Evolutionary conservation across 2,888 invertebrate genomes (phyloP), one percentile per base, ranked within the genome.

Genomic region (Polydrusus pterygomalis): DNA sequence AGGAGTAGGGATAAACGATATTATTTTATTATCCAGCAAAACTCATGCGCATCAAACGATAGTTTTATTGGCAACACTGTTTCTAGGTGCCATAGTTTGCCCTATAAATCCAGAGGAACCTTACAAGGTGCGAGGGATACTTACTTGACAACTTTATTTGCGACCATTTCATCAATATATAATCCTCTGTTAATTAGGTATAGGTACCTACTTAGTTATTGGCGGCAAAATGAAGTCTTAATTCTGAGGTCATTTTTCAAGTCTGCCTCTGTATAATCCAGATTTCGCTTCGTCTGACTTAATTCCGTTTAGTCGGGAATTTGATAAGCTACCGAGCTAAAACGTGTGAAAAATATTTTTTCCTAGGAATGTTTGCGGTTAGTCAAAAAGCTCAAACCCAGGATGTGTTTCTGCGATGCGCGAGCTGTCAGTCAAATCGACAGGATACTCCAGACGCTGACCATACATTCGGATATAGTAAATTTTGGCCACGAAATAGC

Each of bases 401-500:
- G 84, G 72, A 81, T 87, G 72, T 82, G 82, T 25, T 87, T 87
- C 75, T 85, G 85, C 60, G 86, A 86, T 58, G 69, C 80, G 0
- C 79, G 86, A 65, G 79, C 82, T 1, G 71, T 82, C 9, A 83
- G 83, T 54, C 83, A 83, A 40, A 74, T 85, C 8, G 82, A 84
- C 51, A 74, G 82, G 15, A 80, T 84, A 18, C 54, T 82, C 8
- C 30, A 47, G 8, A 78, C 70, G 13, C 64, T 80, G 60, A 74
- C 78, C 15, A 47, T 70, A 25, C 49, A 43, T 58, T 74, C 78
- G 2, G 74, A 78, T 49, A 70, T 82, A 8, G 78, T 83, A 0
- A 78, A 77, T 49, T 84, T 84, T 68, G 82, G 82, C 8, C 62
- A 49, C 40, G 80, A 81, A n/a, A 70, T 74, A 2, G 70, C 78